Base-by-base conservation (phyloP, 1,140 invertebrate genomes). In the Plutomurus gul region DNA sequence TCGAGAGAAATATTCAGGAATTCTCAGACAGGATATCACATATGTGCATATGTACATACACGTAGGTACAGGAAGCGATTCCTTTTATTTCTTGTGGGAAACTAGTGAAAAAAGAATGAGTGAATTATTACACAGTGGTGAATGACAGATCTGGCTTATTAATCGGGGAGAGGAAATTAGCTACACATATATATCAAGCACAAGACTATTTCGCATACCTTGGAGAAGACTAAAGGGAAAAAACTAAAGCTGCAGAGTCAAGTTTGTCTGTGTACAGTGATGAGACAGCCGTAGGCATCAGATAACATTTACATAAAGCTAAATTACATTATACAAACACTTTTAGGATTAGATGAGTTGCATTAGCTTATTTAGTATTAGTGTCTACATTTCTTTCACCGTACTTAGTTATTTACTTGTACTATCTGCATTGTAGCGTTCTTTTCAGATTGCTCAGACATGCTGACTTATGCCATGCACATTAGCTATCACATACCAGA, bases 251-350 rank as follows among this genome's bases (percentile, higher is more conserved):
- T 33, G 18, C 3, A 36, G n/a, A 27, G 6, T 65, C n/a, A n/a
- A n/a, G n/a, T n/a, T n/a, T 16, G 25, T 33, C 56, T 16, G 25
- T 33, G 25, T 7, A 33, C 11, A 33, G 56, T 51, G 27, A 25
- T 30, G 27, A 65, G 56, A 36, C 30, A 33, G 56, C 56, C 56
- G 3, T 18, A 18, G 56, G 56, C 11, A 33, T 65, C 56, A 65
- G 25, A 36, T 33, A 65, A 65, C 56, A 65, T 65, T 65, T 65
- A 65, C 56, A 65, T 65, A 33, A 65, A 65, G 56, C 36, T 65
- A 65, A 65, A 65, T 65, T 65, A 65, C 56, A 65, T 65, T 65
- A 65, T 36, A 65, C 56, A 65, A 65, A 65, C 56, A 65, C 56
- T 65, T 65, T 65, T 65, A 65, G 36, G 56, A n/a, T 65, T 16